Conservation (phyloP, 1,140 invertebrate genomes). For the Spodoptera frugiperda region DNA sequence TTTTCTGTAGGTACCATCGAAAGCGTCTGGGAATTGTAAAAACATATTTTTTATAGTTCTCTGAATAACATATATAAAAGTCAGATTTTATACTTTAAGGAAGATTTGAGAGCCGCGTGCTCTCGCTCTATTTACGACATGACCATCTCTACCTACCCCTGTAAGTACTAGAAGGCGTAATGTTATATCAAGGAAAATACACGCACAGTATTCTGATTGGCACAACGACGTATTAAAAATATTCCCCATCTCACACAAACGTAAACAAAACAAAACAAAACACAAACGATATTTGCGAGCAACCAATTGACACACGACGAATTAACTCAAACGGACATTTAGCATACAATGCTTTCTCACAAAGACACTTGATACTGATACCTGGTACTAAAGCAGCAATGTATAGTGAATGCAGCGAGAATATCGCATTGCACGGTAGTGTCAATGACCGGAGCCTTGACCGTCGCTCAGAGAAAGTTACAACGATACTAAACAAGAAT, state of each 20-base stretch:
- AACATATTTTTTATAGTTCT: too few relatives aligned
- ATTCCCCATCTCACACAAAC: not conserved
- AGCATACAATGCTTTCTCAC: not conserved
- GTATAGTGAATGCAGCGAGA: not conserved
- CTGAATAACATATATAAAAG: too few relatives aligned
- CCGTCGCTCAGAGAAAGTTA: conserved; percentile 34
- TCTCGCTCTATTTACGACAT: too few relatives aligned
- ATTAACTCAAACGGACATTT: not conserved
- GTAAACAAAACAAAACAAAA: conserved; percentile 24
- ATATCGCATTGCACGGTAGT: not conserved
- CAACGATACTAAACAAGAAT: conserved; percentile 32
- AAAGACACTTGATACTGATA: not conserved
- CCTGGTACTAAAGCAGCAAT: not conserved
- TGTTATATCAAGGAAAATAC: too few relatives aligned
- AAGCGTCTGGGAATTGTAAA: too few relatives aligned
- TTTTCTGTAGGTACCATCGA: too few relatives aligned
- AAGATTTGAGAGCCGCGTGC: too few relatives aligned
- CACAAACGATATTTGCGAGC: conserved; percentile 1
- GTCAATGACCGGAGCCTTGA: conserved; percentile 38
- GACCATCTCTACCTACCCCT: too few relatives aligned
- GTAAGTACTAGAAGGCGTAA: too few relatives aligned
- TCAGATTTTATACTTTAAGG: too few relatives aligned
- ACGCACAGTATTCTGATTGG: too few relatives aligned
- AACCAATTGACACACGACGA: not conserved
- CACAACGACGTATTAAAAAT: too few relatives aligned